Percentiles rank a stretch among this genome's conserved stretches.
Evolutionary conservation across 2,888 invertebrate species (phyloP).

Genomic region (Furcula furcula): DNA sequence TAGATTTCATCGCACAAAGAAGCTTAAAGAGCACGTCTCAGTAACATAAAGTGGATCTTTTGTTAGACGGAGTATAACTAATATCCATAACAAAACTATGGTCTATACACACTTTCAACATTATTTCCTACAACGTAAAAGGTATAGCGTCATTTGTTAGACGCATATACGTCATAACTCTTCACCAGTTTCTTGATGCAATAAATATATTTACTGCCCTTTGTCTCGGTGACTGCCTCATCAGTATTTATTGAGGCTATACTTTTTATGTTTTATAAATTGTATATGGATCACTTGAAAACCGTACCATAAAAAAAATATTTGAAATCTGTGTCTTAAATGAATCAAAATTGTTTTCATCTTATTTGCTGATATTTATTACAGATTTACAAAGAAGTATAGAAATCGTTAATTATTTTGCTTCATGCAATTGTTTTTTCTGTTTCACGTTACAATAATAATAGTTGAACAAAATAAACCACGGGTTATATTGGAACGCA

Average conservation of each 20-base stretch:
- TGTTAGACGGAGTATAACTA: no score
- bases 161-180: conserved; percentile 16
- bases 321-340: background rate
- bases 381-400: conserved; percentile 2
- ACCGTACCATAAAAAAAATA: conserved; percentile 10
- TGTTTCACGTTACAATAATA: no score
- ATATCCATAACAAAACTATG: background rate
- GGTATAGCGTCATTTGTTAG: conserved; percentile 8
- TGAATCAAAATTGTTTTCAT: background rate
- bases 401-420: no score
- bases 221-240: conserved; percentile 35
- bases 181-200: conserved; percentile 24
- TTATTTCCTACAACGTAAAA: conserved; percentile 5
- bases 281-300: conserved; percentile 23
- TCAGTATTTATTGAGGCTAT: conserved; percentile 31
- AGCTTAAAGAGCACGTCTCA: no score
- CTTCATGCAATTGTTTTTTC: no score
- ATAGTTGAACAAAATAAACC: no score
- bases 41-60: no score
- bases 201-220: conserved; percentile 42
- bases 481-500: no score
- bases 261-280: conserved; percentile 30
- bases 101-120: conserved; percentile 1
- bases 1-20: no score
- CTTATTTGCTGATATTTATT: conserved; percentile 1